Evolutionary conservation across 2,888 invertebrate species (phyloP), one percentile per base, ranked within the genome.

Genomic region (Yponomeuta plumbellus): DNA sequence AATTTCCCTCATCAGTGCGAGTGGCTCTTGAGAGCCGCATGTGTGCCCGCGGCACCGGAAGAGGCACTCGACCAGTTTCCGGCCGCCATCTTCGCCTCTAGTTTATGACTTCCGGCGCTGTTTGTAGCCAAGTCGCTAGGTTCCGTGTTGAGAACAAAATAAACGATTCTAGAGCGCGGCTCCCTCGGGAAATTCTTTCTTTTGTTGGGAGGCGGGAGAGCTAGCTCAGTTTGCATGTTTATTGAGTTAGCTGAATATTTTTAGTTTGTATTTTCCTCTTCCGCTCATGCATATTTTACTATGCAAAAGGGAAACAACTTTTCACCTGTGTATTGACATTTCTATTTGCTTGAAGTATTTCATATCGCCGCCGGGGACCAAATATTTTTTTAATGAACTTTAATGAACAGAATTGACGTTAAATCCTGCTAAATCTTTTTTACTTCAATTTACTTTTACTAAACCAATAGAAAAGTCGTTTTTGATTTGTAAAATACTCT

Each of bases 61-160:
- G 75, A 69, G 73, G 74, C 82, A 79, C 87, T 89, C 83, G 72
- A 74, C 75, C 78, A 72, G 71, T 76, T 79, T 88, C 88, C 89
- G 84, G 80, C 80, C 80, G 88, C 88, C 86, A 86, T 88, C 81
- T 88, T 86, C 84, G 75, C 74, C 75, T 63, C 40, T n/a, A 75
- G 79, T 81, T 84, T 86, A 86, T 76, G 80, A 83, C 86, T 83
- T 89, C 88, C 89, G 82, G 23, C 20, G 20, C 52, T 62, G 44
- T 52, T 52, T 52, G 44, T 52, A 52, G 21, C 6, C 59, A 59
- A 22, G 23, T 20, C 44, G 44, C 44, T 52, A 52, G 17, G 44
- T 17, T 17, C 44, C 44, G 44, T 17, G 44, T 52, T 52, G 44
- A 52, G 44, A 52, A 52, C 44, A 52, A 52, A 52, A 52, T 52